A percentile compares a stretch with the other conserved stretches of the same genome.
These are phyloP conservation scores for Charina bottae DNA, from an alignment of 2,113 vertebrate species.

Conservation along the genomic window DNA sequence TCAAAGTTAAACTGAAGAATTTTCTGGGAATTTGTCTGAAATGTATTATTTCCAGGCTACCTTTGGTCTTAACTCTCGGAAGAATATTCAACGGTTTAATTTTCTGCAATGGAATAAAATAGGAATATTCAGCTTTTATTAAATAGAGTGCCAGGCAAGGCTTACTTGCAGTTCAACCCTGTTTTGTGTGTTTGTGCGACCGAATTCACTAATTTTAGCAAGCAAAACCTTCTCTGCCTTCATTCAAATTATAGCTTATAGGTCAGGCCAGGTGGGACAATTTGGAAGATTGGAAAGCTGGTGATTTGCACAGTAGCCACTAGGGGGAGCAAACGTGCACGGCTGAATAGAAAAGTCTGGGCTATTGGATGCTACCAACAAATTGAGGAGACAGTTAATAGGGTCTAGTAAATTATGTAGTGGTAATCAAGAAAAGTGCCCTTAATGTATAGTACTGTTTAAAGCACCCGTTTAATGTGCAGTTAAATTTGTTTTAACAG, in stretches of 20 bases:
- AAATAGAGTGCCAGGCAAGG: not conserved
- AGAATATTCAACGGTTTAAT: not conserved
- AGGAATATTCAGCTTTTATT: not conserved
- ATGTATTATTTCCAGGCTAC: no score
- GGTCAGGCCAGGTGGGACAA: not conserved
- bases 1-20: not conserved
- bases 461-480: not conserved
- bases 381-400: not conserved
- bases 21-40: not conserved
- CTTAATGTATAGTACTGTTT: not conserved
- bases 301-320: conserved; percentile 57
- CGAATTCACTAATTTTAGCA: conserved; percentile 25
- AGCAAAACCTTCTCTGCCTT: conserved; percentile 50
- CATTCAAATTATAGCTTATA: conserved; percentile 46
- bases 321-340: conserved; percentile 69
- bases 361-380: not conserved
- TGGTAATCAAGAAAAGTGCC: not conserved
- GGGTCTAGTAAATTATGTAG: not conserved
- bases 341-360: not conserved
- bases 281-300: not conserved
- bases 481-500: not conserved
- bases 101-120: not conserved
- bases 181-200: not conserved
- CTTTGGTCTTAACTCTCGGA: not conserved
- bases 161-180: not conserved